A percentile compares a stretch with the other conserved stretches of the same genome.
Evolutionary conservation across 2,888 invertebrate species (phyloP).

Genomic region (Ditylenchus weischeri): DNA sequence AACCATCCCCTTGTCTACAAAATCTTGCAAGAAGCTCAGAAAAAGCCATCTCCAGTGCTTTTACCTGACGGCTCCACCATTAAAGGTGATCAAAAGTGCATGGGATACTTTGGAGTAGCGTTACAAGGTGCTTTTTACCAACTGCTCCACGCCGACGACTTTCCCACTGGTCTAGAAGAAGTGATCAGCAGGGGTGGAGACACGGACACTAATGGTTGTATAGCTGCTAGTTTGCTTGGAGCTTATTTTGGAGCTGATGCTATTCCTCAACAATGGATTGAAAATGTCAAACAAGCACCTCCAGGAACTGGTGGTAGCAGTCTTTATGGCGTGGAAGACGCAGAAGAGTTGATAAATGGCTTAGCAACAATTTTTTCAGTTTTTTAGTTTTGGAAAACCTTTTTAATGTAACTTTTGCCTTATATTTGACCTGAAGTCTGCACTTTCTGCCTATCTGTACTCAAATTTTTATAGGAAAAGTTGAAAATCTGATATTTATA

Average conservation of each 20-base stretch:
- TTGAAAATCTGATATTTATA: too few species aligned
- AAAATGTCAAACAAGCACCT: slow-evolving; percentile 21
- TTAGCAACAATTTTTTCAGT: too few species aligned
- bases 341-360: neutral
- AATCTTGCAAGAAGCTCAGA: neutral
- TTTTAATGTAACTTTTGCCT: too few species aligned
- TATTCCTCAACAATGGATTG: slow-evolving; percentile 28
- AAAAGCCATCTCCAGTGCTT: slow-evolving; percentile 19
- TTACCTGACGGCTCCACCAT: slow-evolving; percentile 13
- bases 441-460: too few species aligned
- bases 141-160: slow-evolving; percentile 23
- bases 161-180: slow-evolving; percentile 17
- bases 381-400: too few species aligned
- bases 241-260: slow-evolving; percentile 28
- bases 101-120: slow-evolving; percentile 31
- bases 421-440: too few species aligned
- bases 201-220: slow-evolving; percentile 22
- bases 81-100: slow-evolving; percentile 22
- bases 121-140: slow-evolving; percentile 31
- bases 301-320: neutral
- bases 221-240: slow-evolving; percentile 26
- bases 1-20: neutral
- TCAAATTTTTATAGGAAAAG: too few species aligned
- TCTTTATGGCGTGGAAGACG: neutral
- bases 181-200: slow-evolving; percentile 5